Base-by-base conservation (phyloP, 2,113 vertebrate species). In the Gracilinanus agilis region DNA sequence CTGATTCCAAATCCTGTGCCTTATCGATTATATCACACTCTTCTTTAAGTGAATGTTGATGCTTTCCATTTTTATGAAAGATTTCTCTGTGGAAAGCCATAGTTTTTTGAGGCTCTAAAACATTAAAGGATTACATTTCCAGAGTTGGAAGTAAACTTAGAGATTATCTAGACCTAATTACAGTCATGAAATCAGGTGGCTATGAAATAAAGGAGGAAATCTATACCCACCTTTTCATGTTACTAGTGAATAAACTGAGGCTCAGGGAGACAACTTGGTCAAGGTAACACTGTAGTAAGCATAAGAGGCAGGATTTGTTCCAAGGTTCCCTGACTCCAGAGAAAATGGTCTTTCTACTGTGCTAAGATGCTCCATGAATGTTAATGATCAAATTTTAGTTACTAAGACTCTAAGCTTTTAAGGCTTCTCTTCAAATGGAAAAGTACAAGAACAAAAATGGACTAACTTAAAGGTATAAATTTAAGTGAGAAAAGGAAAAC, bases 401-500 rank as follows among this genome's bases (percentile, higher is more conserved):
- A 94, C 9, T 67, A 34, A 89, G 24, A 0, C n/a, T 93, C 29
- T 94, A 93, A 53, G 40, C 58, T 90, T 34, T 93, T 49, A 49
- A 19, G 44, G 11, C 21, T 44, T 91, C 44, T 95, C 61, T 89
- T 93, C 90, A 96, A 92, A 92, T 54, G 53, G 67, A 61, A 94
- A 94, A 94, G 24, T 88, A 88, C 19, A 96, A 94, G 55, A 24
- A 9, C 75, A 75, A 88, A 97, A 94, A 95, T 92, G 94, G 88
- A 54, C 21, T 91, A 94, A 95, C 88, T 92, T 88, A 95, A 95
- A 96, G 44, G 4, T 95, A 55, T 93, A 49, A 49, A 53, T 90
- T 16, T 92, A 93, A 95, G 56, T 88, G 95, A 94, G 34, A 55
- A 91, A 96, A 95, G 40, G 44, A 49, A 94, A 97, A 95, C 95